Conservation (phyloP, 92 coral and sea anemone genomes). For the Epizoanthus ramosus region DNA sequence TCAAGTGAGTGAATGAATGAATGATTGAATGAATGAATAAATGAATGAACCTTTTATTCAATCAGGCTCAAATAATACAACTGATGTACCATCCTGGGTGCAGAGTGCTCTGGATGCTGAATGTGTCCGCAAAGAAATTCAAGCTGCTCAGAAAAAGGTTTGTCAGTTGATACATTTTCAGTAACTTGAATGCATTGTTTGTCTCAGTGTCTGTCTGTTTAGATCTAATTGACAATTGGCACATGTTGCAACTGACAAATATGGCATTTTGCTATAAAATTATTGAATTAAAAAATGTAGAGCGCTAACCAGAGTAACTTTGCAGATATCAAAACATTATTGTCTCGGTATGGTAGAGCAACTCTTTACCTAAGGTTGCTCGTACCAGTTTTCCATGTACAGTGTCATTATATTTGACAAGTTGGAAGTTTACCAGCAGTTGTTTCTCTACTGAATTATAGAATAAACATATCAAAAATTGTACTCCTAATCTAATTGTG, state of each 20-base stretch:
- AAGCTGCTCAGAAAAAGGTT: conserved; percentile 79
- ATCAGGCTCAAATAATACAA: conserved; percentile 13
- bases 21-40: background rate
- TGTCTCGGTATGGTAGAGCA: background rate
- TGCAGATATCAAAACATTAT: background rate
- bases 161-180: background rate
- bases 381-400: too few species aligned
- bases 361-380: background rate
- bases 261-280: background rate
- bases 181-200: background rate
- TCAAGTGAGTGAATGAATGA: too few species aligned
- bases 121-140: conserved; percentile 59
- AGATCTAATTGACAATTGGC: too few species aligned
- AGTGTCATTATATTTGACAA: too few species aligned
- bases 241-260: background rate
- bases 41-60: too few species aligned
- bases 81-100: conserved; percentile 54
- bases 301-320: background rate
- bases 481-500: too few species aligned
- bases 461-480: too few species aligned
- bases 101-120: conserved; percentile 86
- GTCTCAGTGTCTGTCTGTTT: too few species aligned
- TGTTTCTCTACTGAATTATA: too few species aligned
- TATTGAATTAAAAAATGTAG: background rate
- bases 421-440: too few species aligned